These are phyloP conservation scores for Stratiolaelaps scimitus DNA, from an alignment of 1,140 invertebrate genomes.

Conservation along the genomic window DNA sequence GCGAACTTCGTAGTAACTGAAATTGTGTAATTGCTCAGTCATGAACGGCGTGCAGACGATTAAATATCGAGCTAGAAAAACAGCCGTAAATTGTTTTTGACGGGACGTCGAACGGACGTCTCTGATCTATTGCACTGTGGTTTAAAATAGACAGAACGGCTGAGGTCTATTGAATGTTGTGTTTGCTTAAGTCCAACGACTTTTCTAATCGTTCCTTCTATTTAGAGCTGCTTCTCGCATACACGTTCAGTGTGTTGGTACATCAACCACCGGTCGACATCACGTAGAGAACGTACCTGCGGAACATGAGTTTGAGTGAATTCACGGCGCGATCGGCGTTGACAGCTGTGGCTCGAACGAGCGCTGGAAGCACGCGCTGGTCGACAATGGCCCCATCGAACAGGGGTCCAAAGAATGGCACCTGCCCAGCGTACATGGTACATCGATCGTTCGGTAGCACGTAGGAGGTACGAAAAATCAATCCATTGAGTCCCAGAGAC, in stretches of 20 bases:
- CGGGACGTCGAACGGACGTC: no score
- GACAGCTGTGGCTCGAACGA: slow-evolving; percentile 79
- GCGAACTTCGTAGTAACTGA: slow-evolving; percentile 62
- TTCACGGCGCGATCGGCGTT: slow-evolving; percentile 82
- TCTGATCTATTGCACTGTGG: no score
- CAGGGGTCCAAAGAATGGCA: slow-evolving; percentile 87
- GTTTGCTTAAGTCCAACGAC: no score
- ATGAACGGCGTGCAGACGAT: slow-evolving; percentile 36
- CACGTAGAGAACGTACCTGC: neutral
- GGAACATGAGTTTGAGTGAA: slow-evolving; percentile 40
- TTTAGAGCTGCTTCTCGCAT: no score
- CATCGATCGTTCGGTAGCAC: slow-evolving; percentile 27
- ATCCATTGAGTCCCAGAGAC: slow-evolving; percentile 22
- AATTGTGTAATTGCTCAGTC: neutral
- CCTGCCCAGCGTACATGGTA: slow-evolving; percentile 46
- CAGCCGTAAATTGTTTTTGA: neutral
- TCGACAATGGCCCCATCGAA: slow-evolving; percentile 87
- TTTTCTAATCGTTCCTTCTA: no score
- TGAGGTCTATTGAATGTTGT: no score
- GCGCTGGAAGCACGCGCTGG: slow-evolving; percentile 62
- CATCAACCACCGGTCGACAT: no score
- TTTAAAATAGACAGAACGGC: no score
- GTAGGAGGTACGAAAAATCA: neutral
- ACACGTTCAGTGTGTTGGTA: no score
- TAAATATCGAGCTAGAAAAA: slow-evolving; percentile 34